These are phyloP conservation scores for Acanthosepion lycidas DNA, from an alignment of 2,888 invertebrate species.

Conservation along the genomic window DNA sequence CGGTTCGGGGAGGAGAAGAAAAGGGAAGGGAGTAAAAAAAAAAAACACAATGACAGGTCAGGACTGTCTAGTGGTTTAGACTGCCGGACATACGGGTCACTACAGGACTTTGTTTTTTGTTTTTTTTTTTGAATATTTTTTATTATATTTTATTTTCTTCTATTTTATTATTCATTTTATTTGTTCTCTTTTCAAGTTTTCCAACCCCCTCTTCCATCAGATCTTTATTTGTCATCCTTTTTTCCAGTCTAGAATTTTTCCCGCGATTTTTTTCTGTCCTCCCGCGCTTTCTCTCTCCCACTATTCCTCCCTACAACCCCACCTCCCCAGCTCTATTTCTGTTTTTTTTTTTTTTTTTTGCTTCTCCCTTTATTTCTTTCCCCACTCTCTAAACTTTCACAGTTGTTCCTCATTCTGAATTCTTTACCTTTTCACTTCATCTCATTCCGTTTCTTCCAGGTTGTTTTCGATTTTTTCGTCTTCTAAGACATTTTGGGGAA, in stretches of 20 bases:
- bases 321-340: neutral
- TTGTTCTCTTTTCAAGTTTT: neutral
- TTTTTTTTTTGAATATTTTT: neutral
- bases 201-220: neutral
- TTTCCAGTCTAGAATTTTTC: neutral
- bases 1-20: neutral
- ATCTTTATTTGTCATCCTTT: neutral
- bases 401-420: neutral
- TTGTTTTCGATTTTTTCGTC: neutral
- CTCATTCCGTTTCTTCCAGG: neutral
- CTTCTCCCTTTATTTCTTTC: neutral
- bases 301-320: neutral
- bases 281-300: neutral
- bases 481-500: too few relatives aligned
- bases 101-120: neutral
- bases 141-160: neutral
- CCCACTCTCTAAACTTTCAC: neutral
- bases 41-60: neutral
- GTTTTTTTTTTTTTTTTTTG: neutral
- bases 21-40: slow-evolving; percentile 1
- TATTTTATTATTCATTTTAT: neutral
- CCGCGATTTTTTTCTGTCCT: neutral
- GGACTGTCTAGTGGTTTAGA: neutral
- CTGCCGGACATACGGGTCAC: slow-evolving; percentile 33
- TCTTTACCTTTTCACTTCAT: neutral